Base-by-base conservation (phyloP, 2,888 invertebrate species). In the Tuta absoluta region DNA sequence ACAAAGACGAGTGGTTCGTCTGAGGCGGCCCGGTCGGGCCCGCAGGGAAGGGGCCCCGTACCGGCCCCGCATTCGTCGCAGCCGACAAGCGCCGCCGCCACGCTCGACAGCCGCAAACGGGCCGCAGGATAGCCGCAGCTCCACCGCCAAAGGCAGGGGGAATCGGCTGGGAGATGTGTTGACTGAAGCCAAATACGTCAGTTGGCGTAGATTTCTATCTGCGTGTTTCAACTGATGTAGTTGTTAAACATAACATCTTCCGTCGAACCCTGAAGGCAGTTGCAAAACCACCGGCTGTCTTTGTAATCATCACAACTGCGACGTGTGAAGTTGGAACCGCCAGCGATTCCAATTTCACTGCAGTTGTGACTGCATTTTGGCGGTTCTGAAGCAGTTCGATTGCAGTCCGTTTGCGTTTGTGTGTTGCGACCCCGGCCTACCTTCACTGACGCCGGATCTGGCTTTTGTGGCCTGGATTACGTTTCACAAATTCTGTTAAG, bases 1-100 rank as follows among this genome's bases (percentile, higher is more conserved):
- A 96, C 93, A 97, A 97, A 92, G 97, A 97, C 93, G 97, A 97
- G 93, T 97, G 97, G 97, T 96, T 96, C 94, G 96, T 96, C 93
- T 95, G 93, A 93, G 75, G 76, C 76, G 75, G 76, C 76, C 76
- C 75, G 75, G 67, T 63, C 66, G 87, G 91, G 92, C 75, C 78
- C 75, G 75, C 73, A 73, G 76, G 76, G 73, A 71, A 73, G 72
- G 65, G 72, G 72, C 70, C 68, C 71, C 62, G 62, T 62, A 62
- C 49, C 62, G 62, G 51, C 62, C 62, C 62, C 49, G 23, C 14
- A 53, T 53, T 53, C 62, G 62, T 53, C 62, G 41, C 62, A 38
- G 38, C 59, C 51, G 51, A 53, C 51, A 53, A 59, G 38, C 59
- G 62, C 62, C 62, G 21, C 51, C 51, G 51, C 37, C 24, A 12